Evolutionary conservation across 92 coral and sea anemone species (phyloP).

Genomic region (Chrysogorgia sp.): DNA sequence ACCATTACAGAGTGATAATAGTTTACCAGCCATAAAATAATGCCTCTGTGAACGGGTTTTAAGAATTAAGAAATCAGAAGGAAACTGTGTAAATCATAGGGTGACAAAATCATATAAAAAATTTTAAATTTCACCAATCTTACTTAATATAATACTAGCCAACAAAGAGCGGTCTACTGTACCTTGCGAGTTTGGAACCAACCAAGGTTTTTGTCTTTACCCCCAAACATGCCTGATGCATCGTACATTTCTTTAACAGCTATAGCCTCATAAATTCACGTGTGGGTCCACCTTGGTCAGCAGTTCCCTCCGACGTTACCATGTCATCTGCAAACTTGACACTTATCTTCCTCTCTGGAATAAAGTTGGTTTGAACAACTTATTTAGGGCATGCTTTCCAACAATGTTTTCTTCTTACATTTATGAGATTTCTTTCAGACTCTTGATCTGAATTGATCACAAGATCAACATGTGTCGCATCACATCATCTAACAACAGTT

Average conservation of each 20-base stretch:
- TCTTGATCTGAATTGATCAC: constrained; percentile 3
- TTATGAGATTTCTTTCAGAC: background rate
- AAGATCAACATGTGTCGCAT: constrained; percentile 1
- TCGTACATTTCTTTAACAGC: constrained; percentile 8
- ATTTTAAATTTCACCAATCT: too few species aligned
- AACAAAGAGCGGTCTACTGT: background rate
- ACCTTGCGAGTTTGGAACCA: constrained; percentile 12
- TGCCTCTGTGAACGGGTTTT: too few species aligned
- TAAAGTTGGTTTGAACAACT: background rate
- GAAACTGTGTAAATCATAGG: too few species aligned
- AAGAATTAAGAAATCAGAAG: too few species aligned
- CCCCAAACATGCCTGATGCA: constrained; percentile 9
- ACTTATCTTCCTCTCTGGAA: too few species aligned
- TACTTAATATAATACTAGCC: too few species aligned
- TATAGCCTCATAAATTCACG: constrained; percentile 1
- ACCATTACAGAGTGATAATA: too few species aligned
- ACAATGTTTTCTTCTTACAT: constrained; percentile 10
- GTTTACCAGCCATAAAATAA: too few species aligned
- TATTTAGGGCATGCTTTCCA: constrained; percentile 9
- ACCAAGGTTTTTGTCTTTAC: constrained; percentile 7
- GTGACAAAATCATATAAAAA: too few species aligned
- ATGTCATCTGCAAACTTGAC: constrained; percentile 12
- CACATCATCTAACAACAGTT: background rate
- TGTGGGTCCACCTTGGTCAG: constrained; percentile 13
- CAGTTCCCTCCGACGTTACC: constrained; percentile 5